Evolutionary conservation across 2,888 invertebrate species (phyloP), one percentile per base, ranked within the genome.

Genomic region (Campoplex nolae): DNA sequence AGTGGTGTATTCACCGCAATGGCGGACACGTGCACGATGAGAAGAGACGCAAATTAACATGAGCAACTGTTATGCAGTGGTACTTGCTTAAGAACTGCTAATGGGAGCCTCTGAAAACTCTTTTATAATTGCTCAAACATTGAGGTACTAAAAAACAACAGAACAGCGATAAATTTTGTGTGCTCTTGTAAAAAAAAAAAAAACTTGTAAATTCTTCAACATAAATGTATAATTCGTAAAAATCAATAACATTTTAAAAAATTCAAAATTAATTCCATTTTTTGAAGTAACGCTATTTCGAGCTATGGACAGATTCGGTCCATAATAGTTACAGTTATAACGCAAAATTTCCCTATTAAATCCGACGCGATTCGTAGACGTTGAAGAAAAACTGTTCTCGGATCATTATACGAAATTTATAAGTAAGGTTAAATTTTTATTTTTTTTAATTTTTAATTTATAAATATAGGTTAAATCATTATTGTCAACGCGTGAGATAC

Each of bases 51-150:
- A 54, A 67, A 78, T 88, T 84, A 81, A 78, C 83, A 84, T 62
- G 65, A 85, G 86, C 82, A 87, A 88, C 89, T 89, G 90, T 90
- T 91, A 82, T 86, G 84, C 84, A 85, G 86, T 65, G 88, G 80
- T 81, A 80, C 77, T 86, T 88, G 85, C 82, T 87, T 90, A 88
- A 88, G 85, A 90, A 89, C 89, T 83, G 81, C 86, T 91, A 91
- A 91, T 88, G 89, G 89, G 89, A 80, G 79, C 83, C 84, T 79
- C 85, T 75, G 78, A 79, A 84, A 79, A 56, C 48, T 79, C 83
- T 82, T 86, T 85, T 89, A 23, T 23, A 91, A 91, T 89, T 88
- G 87, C 88, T 87, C 80, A 73, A 51, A 71, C 67, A 51, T 68
- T 54, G 54, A n/a, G 23, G 32, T 28, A 7, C 23, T 38, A 16